Base-by-base conservation (phyloP, 2,797 vertebrate species). In the Hydrocynus forskahlii region DNA sequence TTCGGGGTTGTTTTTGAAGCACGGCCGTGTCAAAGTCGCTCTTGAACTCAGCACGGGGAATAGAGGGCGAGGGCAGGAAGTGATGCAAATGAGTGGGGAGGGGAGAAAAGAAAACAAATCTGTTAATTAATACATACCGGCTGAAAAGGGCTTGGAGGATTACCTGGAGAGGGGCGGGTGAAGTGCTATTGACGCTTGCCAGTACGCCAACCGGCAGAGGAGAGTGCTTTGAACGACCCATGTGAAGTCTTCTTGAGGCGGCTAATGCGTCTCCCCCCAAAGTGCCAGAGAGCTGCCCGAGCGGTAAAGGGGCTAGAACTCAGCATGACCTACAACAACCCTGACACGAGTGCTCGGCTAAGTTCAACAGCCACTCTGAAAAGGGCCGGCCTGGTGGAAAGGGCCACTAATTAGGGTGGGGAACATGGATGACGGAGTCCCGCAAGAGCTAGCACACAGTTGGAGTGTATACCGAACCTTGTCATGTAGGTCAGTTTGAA, bases 401-500 rank as follows among this genome's bases (percentile, higher is more conserved):
- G 88, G 81, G 88, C 84, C 87, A 82, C 86, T 92, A 92, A 92
- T 93, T 92, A 93, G 88, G 88, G 88, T 86, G 87, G 86, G 89
- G 86, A 90, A 86, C 88, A 81, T 82, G 45, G 90, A 85, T 78
- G 83, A 81, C 78, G 68, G 62, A 82, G 90, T 92, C 90, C 89
- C 90, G 86, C 88, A 88, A 91, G 90, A 88, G 73, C 87, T 83
- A 84, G 88, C 87, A 89, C 89, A 89, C 90, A 87, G 90, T 90
- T 85, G 87, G 89, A 92, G 91, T 90, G 92, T 91, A 90, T 92
- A 89, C 87, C 90, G 91, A 92, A 93, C 92, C 92, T 92, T 89
- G 89, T 92, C 92, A 92, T 94, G 90, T 92, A 93, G 92, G 93
- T 94, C 93, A 94, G 86, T 88, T 80, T 89, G 85, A 88, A 87